Percentiles rank a stretch among this genome's conserved stretches.
These are phyloP conservation scores for Aplodontia rufa DNA, from an alignment of 2,113 vertebrate genomes.

Conservation along the genomic window DNA sequence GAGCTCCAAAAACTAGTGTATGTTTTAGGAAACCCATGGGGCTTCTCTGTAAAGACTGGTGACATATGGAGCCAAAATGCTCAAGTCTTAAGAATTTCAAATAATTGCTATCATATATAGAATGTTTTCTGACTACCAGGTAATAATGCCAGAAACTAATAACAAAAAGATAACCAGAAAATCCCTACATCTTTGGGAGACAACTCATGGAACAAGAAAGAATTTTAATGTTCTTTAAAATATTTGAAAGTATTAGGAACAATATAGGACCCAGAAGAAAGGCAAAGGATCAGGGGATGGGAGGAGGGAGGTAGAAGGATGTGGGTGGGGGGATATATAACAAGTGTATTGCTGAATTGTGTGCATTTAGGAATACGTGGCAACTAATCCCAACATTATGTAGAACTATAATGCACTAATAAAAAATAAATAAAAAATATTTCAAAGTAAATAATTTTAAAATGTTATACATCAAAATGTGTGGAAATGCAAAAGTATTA, in stretches of 20 bases:
- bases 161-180: not conserved
- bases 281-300: too few relatives aligned
- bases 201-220: not conserved
- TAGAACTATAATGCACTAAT: too few relatives aligned
- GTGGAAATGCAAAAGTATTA: not conserved
- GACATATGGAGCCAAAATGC: not conserved
- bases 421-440: too few relatives aligned
- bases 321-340: too few relatives aligned
- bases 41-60: not conserved
- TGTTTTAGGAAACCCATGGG: not conserved
- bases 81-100: not conserved
- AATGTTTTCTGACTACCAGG: not conserved
- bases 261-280: too few relatives aligned
- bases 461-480: not conserved
- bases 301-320: too few relatives aligned
- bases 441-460: not conserved
- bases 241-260: not conserved
- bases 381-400: too few relatives aligned
- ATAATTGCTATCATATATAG: not conserved
- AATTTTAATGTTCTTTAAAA: constrained; percentile 4
- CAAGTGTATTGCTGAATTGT: too few relatives aligned
- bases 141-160: not conserved
- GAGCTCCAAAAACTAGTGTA: not conserved
- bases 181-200: not conserved
- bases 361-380: too few relatives aligned